Percentiles rank a stretch among this genome's conserved stretches.
Evolutionary conservation across 37 sponge, comb jelly and placozoan species (phyloP).

Genomic region (Aphrocallistes beatrix): DNA sequence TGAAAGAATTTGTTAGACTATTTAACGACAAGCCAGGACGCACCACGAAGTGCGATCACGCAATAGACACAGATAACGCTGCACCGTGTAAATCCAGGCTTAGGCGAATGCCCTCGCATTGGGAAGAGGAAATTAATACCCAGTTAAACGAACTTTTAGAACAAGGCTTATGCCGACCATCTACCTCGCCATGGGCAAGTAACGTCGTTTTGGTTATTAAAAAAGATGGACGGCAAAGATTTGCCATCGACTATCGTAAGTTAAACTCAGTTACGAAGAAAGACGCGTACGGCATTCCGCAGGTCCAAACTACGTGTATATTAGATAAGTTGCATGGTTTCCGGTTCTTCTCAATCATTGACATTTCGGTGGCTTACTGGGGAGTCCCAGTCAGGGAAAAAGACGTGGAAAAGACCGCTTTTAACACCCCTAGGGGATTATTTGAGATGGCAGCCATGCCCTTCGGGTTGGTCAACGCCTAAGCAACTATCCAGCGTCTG

Average conservation of each 20-base stretch:
- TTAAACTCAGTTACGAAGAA: not conserved
- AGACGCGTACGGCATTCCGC: not conserved
- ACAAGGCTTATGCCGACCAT: not conserved
- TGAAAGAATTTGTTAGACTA: constrained; percentile 8
- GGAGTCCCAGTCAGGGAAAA: constrained; percentile 35
- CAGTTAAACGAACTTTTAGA: not conserved
- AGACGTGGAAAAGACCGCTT: constrained; percentile 41
- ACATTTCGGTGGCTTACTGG: constrained; percentile 51
- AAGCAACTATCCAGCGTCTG: constrained; percentile 55
- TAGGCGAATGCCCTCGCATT: constrained; percentile 26
- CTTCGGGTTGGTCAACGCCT: constrained; percentile 51
- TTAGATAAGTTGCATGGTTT: constrained; percentile 33
- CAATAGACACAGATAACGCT: constrained; percentile 14
- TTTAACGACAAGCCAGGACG: constrained; percentile 17
- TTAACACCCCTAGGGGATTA: constrained; percentile 39
- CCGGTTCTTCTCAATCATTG: constrained; percentile 35
- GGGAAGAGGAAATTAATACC: not conserved
- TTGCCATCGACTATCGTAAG: not conserved
- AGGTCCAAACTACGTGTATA: not conserved
- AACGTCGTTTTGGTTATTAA: not conserved
- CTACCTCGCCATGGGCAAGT: not conserved
- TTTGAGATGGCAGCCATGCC: constrained; percentile 57
- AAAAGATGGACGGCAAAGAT: constrained; percentile 5
- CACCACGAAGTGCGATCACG: constrained; percentile 3
- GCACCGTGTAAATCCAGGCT: constrained; percentile 7